These are phyloP conservation scores for Catharus minimus DNA, from an alignment of 2,113 vertebrate genomes.

Conservation along the genomic window DNA sequence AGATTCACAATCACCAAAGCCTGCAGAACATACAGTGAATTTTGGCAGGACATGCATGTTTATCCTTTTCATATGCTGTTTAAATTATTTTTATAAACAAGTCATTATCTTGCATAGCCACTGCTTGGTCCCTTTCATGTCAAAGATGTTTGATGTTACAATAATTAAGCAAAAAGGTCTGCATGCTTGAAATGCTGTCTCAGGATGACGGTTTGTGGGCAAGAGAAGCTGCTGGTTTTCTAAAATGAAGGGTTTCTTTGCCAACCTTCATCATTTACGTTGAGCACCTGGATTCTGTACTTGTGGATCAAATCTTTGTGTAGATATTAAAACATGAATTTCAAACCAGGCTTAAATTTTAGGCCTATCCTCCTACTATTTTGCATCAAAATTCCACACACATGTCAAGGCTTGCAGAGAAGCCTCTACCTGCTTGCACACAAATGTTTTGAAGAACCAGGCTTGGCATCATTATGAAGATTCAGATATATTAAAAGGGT, in stretches of 20 bases:
- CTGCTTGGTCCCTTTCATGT: slow-evolving; percentile 59
- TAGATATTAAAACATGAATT: neutral
- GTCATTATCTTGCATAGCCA: slow-evolving; percentile 62
- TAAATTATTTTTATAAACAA: slow-evolving; percentile 63
- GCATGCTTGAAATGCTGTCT: slow-evolving; percentile 10
- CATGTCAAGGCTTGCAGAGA: neutral
- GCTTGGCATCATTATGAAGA: neutral
- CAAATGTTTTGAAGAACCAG: neutral
- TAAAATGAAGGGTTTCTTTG: neutral
- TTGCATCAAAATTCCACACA: neutral
- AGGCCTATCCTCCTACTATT: neutral
- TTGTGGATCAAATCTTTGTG: neutral
- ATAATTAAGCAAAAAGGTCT: slow-evolving; percentile 54
- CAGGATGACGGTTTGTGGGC: slow-evolving; percentile 1
- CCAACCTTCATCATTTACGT: neutral
- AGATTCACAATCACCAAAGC: slow-evolving; percentile 23
- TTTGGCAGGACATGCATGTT: slow-evolving; percentile 44
- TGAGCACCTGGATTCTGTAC: neutral
- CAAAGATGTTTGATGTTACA: slow-evolving; percentile 45
- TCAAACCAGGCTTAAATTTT: neutral
- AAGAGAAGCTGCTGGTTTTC: slow-evolving; percentile 15
- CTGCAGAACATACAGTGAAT: slow-evolving; percentile 44
- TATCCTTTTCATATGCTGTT: slow-evolving; percentile 52
- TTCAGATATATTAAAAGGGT: neutral
- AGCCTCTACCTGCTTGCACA: neutral